Evolutionary conservation across 2,797 vertebrate species (phyloP).

Genomic region (Sandelia bainsii): DNA sequence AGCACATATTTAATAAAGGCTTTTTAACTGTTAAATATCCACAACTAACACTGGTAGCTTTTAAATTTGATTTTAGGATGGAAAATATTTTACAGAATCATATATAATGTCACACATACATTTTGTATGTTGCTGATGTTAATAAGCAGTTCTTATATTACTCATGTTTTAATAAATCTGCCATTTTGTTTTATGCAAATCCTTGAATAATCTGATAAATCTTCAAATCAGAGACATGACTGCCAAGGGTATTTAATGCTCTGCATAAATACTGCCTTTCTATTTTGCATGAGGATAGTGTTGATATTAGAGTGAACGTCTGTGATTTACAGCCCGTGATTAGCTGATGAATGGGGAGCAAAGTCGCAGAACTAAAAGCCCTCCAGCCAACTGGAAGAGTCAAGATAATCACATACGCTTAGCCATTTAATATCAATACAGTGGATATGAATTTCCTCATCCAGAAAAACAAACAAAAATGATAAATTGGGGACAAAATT

Average conservation of each 20-base stretch:
- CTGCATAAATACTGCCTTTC: conserved; percentile 36
- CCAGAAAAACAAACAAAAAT: conserved; percentile 70
- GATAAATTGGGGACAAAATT: conserved; percentile 67
- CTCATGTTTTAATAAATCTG: conserved; percentile 15
- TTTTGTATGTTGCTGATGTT: not conserved
- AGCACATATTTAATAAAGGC: too few relatives aligned
- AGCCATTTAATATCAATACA: conserved; percentile 71
- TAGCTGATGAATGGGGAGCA: conserved; percentile 74
- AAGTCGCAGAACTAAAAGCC: conserved; percentile 68
- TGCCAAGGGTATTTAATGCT: conserved; percentile 24
- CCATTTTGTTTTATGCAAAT: conserved; percentile 19
- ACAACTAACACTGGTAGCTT: too few relatives aligned
- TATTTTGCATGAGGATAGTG: conserved; percentile 41
- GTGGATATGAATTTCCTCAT: conserved; percentile 66
- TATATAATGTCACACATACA: not conserved
- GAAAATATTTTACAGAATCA: too few relatives aligned
- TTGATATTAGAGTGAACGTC: conserved; percentile 49
- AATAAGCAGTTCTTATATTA: not conserved
- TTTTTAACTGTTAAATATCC: too few relatives aligned
- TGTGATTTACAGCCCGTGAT: conserved; percentile 67
- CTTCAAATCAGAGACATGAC: conserved; percentile 26
- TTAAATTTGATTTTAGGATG: too few relatives aligned
- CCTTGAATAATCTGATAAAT: conserved; percentile 26
- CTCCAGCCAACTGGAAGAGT: conserved; percentile 71
- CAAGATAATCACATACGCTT: conserved; percentile 70